Percentiles rank a stretch among this genome's conserved stretches.
These are phyloP conservation scores for Arrhamphus sclerolepis DNA, from an alignment of 2,797 vertebrate species.

Conservation along the genomic window DNA sequence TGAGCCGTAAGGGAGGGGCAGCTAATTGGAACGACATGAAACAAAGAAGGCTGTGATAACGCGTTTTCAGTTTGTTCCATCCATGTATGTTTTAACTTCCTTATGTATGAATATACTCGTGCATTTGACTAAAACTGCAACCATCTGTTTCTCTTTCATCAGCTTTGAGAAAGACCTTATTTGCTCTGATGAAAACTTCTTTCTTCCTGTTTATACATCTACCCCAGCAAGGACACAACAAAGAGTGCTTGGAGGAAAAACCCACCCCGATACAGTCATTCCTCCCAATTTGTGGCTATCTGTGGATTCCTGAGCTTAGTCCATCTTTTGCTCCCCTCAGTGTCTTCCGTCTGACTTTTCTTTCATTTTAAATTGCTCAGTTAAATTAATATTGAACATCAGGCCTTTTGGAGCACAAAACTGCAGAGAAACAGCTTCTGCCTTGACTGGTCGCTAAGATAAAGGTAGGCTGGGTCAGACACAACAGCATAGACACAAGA, in stretches of 20 bases:
- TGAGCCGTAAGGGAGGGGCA: conserved; percentile 21
- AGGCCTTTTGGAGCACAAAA: too few relatives aligned
- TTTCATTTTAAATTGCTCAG: conserved; percentile 10
- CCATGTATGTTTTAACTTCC: conserved; percentile 6
- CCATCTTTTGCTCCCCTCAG: conserved; percentile 6
- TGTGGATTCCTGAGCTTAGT: conserved; percentile 14
- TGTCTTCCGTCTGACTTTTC: conserved; percentile 7
- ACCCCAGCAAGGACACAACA: conserved; percentile 23
- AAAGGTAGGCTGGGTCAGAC: too few relatives aligned
- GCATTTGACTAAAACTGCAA: too few relatives aligned
- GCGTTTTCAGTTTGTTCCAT: conserved; percentile 10
- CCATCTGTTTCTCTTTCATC: conserved; percentile 40
- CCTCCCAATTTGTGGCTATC: conserved; percentile 18
- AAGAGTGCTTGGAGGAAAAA: conserved; percentile 18
- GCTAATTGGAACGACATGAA: conserved; percentile 66
- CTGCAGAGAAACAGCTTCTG: too few relatives aligned
- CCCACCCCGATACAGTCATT: conserved; percentile 4
- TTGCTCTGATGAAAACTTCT: conserved; percentile 28
- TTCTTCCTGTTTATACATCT: conserved; percentile 34
- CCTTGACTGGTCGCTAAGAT: too few relatives aligned
- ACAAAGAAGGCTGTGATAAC: conserved; percentile 43
- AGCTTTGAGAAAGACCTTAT: conserved; percentile 18
- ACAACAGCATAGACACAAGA: too few relatives aligned
- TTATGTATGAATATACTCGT: too few relatives aligned
- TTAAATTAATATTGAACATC: too few relatives aligned